Percentiles rank a stretch among this genome's conserved stretches.
Conservation (phyloP, 1,140 invertebrate genomes). For the Leptestheria dahalacensis region DNA sequence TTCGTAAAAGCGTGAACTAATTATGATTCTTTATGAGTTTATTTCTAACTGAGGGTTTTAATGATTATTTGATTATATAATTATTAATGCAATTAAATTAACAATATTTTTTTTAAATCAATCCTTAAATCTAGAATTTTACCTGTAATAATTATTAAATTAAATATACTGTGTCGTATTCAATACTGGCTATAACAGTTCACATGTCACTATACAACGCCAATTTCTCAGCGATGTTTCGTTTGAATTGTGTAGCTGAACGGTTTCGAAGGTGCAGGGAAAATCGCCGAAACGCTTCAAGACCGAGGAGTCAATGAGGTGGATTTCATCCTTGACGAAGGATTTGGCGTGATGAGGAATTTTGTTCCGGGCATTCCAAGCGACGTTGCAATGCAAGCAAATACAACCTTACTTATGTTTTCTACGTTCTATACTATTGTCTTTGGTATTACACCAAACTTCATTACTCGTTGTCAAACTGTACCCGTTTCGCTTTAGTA, state of each 20-base stretch:
- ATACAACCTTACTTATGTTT: background rate
- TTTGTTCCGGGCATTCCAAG: constrained; percentile 29
- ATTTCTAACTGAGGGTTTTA: too few species aligned
- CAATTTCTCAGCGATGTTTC: too few species aligned
- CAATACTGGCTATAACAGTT: too few species aligned
- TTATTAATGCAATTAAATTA: too few species aligned
- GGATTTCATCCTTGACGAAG: constrained; percentile 41
- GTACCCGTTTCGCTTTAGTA: too few species aligned
- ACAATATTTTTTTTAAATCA: too few species aligned
- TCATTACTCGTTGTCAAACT: background rate
- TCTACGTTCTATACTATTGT: background rate
- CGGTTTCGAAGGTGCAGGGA: constrained; percentile 32
- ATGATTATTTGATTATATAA: too few species aligned
- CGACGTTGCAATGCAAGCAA: constrained; percentile 32
- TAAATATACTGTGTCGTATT: too few species aligned
- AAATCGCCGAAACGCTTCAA: constrained; percentile 28
- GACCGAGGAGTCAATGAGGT: constrained; percentile 27
- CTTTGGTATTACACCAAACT: background rate
- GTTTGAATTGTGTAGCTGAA: constrained; percentile 23
- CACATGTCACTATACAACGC: too few species aligned
- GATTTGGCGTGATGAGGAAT: constrained; percentile 30
- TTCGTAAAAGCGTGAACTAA: too few species aligned
- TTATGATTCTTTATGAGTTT: too few species aligned
- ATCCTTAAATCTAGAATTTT: too few species aligned
- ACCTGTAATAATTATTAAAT: background rate